Evolutionary conservation across 2,797 vertebrate species (phyloP).

Genomic region (Microchirus variegatus): DNA sequence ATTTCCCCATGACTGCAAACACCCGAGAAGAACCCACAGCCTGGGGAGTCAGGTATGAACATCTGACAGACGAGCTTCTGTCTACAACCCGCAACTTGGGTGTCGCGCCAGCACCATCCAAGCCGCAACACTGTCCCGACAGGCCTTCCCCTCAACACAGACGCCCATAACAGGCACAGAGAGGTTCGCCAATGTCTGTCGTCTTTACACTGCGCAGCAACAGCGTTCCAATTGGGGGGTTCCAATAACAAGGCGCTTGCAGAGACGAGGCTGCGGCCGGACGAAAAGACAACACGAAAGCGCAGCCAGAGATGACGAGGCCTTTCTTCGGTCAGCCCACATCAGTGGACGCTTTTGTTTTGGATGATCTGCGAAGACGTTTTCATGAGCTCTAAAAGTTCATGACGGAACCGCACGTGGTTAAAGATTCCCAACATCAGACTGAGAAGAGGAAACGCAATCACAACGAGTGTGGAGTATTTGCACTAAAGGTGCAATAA

Average conservation of each 20-base stretch:
- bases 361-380: slow-evolving; percentile 35
- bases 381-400: slow-evolving; percentile 45
- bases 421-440: neutral
- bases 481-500: too few relatives aligned
- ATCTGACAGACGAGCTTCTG: slow-evolving; percentile 27
- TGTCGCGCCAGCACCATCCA: slow-evolving; percentile 27
- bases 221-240: neutral
- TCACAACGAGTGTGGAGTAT: neutral
- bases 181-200: slow-evolving; percentile 16
- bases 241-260: slow-evolving; percentile 41
- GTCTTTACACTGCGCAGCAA: neutral
- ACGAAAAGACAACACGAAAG: slow-evolving; percentile 22
- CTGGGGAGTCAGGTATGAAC: slow-evolving; percentile 9
- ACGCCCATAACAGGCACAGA: slow-evolving; percentile 10
- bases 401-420: slow-evolving; percentile 33
- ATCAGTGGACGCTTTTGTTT: slow-evolving; percentile 39
- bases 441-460: slow-evolving; percentile 17
- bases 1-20: slow-evolving; percentile 8
- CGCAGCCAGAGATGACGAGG: slow-evolving; percentile 24
- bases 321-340: slow-evolving; percentile 25
- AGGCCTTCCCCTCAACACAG: slow-evolving; percentile 11
- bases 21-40: slow-evolving; percentile 1
- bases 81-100: slow-evolving; percentile 31
- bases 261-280: slow-evolving; percentile 8
- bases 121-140: slow-evolving; percentile 28